These are phyloP conservation scores for Paedocypris sp. DNA, from an alignment of 2,113 vertebrate genomes.

Conservation along the genomic window DNA sequence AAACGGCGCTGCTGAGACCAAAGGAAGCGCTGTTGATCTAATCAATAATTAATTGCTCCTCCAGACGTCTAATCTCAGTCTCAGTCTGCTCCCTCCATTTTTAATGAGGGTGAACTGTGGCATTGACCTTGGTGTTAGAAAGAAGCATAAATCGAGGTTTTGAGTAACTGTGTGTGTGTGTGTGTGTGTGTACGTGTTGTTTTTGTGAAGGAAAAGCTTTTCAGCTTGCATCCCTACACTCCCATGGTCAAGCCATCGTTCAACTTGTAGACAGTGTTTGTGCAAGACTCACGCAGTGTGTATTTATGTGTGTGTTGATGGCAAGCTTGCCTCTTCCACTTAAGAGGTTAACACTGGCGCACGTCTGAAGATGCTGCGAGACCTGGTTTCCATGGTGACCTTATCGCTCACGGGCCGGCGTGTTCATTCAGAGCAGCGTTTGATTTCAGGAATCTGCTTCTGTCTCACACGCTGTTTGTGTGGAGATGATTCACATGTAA, in stretches of 20 bases:
- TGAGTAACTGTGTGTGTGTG: too few relatives aligned
- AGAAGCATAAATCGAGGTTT: too few relatives aligned
- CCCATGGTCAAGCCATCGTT: not conserved
- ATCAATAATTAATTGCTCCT: constrained; percentile 23
- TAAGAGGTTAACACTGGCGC: constrained; percentile 56
- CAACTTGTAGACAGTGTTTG: constrained; percentile 48
- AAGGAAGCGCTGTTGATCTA: constrained; percentile 2
- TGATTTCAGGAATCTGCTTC: constrained; percentile 47
- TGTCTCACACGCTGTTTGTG: not conserved
- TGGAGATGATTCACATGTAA: too few relatives aligned
- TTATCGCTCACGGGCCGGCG: constrained; percentile 71
- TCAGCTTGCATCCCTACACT: not conserved
- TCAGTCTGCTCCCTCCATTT: constrained; percentile 14
- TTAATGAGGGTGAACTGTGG: constrained; percentile 5
- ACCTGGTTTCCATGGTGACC: constrained; percentile 92
- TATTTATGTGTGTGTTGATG: constrained; percentile 22
- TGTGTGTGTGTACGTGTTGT: too few relatives aligned
- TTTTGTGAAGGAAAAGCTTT: too few relatives aligned
- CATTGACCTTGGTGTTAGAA: constrained; percentile 21
- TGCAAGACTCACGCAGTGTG: too few relatives aligned
- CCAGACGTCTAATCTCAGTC: not conserved
- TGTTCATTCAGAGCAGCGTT: constrained; percentile 75
- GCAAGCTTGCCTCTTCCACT: constrained; percentile 51
- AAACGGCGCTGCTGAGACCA: too few relatives aligned
- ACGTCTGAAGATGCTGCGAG: constrained; percentile 57